Evolutionary conservation across 2,888 invertebrate genomes (phyloP).

Genomic region (Abrostola tripartita): DNA sequence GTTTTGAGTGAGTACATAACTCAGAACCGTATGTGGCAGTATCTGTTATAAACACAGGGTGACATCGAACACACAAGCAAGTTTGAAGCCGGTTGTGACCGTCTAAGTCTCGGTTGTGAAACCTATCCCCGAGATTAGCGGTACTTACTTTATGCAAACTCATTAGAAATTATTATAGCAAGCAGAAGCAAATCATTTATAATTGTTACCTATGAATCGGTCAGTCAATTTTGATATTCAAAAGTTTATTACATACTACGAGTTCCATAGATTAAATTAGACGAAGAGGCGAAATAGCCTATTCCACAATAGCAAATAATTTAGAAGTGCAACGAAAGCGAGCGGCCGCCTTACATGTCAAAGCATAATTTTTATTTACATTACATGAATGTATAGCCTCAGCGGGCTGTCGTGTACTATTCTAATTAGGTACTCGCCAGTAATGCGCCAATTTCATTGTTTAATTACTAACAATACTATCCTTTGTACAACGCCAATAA

Average conservation of each 20-base stretch:
- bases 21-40: constrained; percentile 16
- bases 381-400: constrained; percentile 80
- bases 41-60: constrained; percentile 35
- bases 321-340: constrained; percentile 79
- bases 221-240: constrained; percentile 69
- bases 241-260: constrained; percentile 48
- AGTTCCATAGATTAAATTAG: constrained; percentile 46
- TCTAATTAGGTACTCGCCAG: constrained; percentile 89
- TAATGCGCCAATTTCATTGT: constrained; percentile 88
- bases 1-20: constrained; percentile 7
- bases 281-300: constrained; percentile 64
- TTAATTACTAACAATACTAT: constrained; percentile 85
- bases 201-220: constrained; percentile 62
- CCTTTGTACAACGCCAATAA: constrained; percentile 88
- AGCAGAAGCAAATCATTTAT: constrained; percentile 70
- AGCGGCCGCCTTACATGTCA: constrained; percentile 76
- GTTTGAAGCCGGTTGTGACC: constrained; percentile 56
- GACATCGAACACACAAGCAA: constrained; percentile 49
- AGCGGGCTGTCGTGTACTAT: constrained; percentile 82
- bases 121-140: constrained; percentile 54
- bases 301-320: constrained; percentile 67
- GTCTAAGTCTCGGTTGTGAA: constrained; percentile 51
- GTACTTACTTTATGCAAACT: constrained; percentile 59
- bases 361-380: constrained; percentile 81
- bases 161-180: constrained; percentile 67